Base-by-base conservation (phyloP, 2,797 vertebrate species). In the Gadopsis marmoratus region DNA sequence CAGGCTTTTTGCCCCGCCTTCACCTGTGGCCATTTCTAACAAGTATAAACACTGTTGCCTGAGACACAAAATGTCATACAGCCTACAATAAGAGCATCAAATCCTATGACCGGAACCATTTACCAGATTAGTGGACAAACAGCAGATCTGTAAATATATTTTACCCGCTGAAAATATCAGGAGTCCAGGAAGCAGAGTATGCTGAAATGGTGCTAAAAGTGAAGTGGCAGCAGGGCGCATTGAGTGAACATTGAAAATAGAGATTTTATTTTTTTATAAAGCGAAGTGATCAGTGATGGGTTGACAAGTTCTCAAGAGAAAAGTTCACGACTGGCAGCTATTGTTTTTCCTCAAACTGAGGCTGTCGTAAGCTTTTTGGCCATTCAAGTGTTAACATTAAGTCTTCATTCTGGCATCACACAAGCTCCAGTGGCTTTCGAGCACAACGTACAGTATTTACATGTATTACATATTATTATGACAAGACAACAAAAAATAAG, bases 401-500 rank as follows among this genome's bases (percentile, higher is more conserved):
- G 26, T 73, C 31, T 31, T 79, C 75, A 67, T 55, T 61, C 60
- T 65, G 62, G 26, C 17, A 61, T 85, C 37, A 71, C 67, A 76
- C n/a, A 63, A 68, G 58, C 71, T 79, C 41, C 51, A 60, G 37
- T 48, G 47, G 4, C 12, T 65, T 69, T 77, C 45, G 62, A 78
- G 29, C 39, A 56, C 17, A 74, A 58, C 12, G 16, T 62, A 78
- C 23, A 78, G 53, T 74, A 70, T 84, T 82, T 82, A 80, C 41
- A 86, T 47, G 63, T 37, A 26, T 63, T 50, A 67, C 55, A 82
- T 45, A 51, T 74, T 73, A 78, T 61, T 10, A 72, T 56, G 60
- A 84, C 37, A 54, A 53, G 21, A 75, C 78, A 76, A 72, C 47
- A 75, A 64, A 76, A 72, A 68, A 76, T 75, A 72, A 21, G 23